Evolutionary conservation across 1,140 invertebrate species (phyloP), one percentile per base, ranked within the genome.

Genomic region (Aphaenogaster ashmeadi): DNA sequence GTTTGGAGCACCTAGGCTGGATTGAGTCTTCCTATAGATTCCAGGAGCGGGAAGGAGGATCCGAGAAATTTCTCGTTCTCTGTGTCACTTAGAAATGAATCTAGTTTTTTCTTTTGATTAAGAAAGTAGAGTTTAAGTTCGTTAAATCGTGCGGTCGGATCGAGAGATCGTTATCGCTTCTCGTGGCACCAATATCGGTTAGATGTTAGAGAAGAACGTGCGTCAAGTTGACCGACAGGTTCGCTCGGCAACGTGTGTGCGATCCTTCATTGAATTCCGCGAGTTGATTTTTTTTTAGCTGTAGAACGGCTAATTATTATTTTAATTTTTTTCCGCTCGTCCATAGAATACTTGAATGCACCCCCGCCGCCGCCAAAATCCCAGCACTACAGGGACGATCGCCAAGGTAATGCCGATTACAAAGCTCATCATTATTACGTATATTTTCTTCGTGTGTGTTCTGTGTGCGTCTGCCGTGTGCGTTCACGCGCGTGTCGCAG

Each of bases 321-420:
- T 94, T 92, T 91, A 41, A 56, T 92, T 94, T 91, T 94, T 93
- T 94, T 94, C 93, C 66, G 95, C 94, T 95, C 93, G 94, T 93
- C 90, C 93, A 91, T 97, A 97, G 97, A 97, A 94, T 96, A 96
- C 94, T 96, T 96, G 94, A 96, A 96, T 92, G 96, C 96, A 92
- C 97, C 97, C 83, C 96, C 96, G 92, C 97, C 97, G 90, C 97
- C 97, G 71, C 96, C 96, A 91, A 96, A 97, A 95, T 96, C 96
- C 94, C 95, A 96, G 90, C 95, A 96, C 92, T 95, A 95, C 93
- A 95, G 96, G 96, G 96, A 95, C 95, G 96, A 96, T 93, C 96
- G 96, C 87, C 96, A 96, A 96, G 96, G 96, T 96, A 96, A 96
- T 95, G 88, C 92, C 84, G 80, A 60, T 69, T 69, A 50, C 21